Evolutionary conservation across 2,113 vertebrate genomes (phyloP).

Genomic region (Cavia porcellus): DNA sequence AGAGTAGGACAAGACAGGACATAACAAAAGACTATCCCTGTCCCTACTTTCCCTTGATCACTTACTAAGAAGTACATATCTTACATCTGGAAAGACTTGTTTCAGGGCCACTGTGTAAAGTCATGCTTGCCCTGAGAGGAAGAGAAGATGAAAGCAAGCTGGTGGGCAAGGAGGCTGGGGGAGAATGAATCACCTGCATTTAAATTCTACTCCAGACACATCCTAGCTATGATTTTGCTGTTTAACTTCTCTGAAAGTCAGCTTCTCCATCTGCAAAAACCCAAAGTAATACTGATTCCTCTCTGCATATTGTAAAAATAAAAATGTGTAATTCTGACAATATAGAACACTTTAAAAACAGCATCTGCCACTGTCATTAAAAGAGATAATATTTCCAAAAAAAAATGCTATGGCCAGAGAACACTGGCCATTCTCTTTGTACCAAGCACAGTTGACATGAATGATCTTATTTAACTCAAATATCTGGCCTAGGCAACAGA

Average conservation of each 20-base stretch:
- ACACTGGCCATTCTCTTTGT: not conserved
- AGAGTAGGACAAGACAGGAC: slow-evolving; percentile 9
- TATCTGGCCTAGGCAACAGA: not conserved
- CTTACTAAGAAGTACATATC: not conserved
- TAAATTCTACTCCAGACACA: not conserved
- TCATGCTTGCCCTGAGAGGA: not conserved
- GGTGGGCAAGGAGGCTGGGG: too few relatives aligned
- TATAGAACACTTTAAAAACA: not conserved
- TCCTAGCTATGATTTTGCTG: not conserved
- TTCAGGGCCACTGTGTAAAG: not conserved
- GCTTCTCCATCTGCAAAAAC: not conserved
- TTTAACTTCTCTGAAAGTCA: not conserved
- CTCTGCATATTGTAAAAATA: slow-evolving; percentile 1
- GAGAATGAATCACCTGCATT: accelerated
- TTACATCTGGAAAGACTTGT: not conserved
- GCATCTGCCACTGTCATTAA: not conserved
- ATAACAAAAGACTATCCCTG: not conserved
- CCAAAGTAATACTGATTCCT: not conserved
- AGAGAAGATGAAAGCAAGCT: not conserved
- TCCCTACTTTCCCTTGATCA: not conserved
- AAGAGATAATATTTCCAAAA: not conserved
- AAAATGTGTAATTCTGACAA: not conserved
- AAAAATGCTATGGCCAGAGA: not conserved
- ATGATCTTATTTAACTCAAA: not conserved
- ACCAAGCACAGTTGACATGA: not conserved